Base-by-base conservation (phyloP, 1,140 invertebrate species). In the Mycetomoellerius zeteki region DNA sequence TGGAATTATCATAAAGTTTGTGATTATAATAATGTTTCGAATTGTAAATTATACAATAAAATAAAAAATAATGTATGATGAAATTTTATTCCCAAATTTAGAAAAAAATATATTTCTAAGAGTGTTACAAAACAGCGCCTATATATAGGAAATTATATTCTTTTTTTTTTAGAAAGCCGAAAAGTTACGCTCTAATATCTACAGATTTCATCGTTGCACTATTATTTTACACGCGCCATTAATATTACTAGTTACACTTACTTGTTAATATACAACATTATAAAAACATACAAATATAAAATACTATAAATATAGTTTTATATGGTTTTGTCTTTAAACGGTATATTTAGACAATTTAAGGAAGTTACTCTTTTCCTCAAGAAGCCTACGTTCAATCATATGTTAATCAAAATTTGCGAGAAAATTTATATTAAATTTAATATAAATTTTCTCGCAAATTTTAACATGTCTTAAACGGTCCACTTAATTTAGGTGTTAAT, bases 221-320 rank as follows among this genome's bases (percentile, higher is more conserved):
- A 30, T 21, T 54, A 56, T 24, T 56, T 56, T 54, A 12, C 30
- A 75, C 30, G 52, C 72, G 52, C 3, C 72, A 75, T 75, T 73
- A 75, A 19, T 75, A 58, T 75, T 75, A 75, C 8, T 75, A 75
- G 5, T 75, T 37, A 75, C 37, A 75, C 37, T n/a, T 24, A 33
- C 30, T 58, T 21, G n/a, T 14, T 75, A 58, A 75, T 56, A 58
- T 56, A 33, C 5, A 56, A n/a, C 71, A 19, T 54, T 58, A 37
- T 75, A 37, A 75, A 75, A 37, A 37, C 7, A 37, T 21, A 33
- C 0, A 75, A n/a, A 12, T 47, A 47, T 47, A 0, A 27, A 56
- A 1, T 75, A 24, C 52, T 12, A 73, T n/a, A n/a, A n/a, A n/a
- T 24, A 54, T 33, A 72, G 56, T 27, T 73, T 19, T 73, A 54